Conservation (phyloP, 1,140 invertebrate genomes). For the Portunus trituberculatus region DNA sequence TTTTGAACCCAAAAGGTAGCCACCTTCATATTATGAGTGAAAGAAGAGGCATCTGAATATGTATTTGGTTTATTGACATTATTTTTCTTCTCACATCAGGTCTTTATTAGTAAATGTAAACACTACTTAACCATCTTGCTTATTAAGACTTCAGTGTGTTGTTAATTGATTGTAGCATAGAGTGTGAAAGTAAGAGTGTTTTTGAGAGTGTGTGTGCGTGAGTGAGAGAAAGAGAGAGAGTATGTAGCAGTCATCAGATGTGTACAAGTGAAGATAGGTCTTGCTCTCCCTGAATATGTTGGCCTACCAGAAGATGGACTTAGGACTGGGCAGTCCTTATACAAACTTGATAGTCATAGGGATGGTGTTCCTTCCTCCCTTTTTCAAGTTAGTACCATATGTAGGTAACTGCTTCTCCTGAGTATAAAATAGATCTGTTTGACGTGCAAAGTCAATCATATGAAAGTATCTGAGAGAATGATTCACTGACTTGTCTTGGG, state of each 20-base stretch:
- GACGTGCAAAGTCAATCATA: background rate
- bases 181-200: background rate
- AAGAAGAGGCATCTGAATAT: constrained; percentile 39
- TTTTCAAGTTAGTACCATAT: background rate
- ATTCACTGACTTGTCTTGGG: background rate
- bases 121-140: constrained; percentile 74
- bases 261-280: constrained; percentile 38
- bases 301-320: background rate
- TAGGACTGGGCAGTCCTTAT: background rate
- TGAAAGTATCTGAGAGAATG: background rate
- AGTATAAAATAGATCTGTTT: background rate
- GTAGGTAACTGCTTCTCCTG: background rate
- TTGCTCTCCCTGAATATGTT: constrained; percentile 68
- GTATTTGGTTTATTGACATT: constrained; percentile 58
- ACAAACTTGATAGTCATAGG: background rate
- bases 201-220: background rate
- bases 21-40: constrained; percentile 55
- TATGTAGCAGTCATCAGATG: constrained; percentile 63
- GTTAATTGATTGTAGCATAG: constrained; percentile 63
- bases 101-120: constrained; percentile 66
- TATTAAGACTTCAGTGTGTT: constrained; percentile 71
- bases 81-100: constrained; percentile 24
- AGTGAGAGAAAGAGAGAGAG: constrained; percentile 26
- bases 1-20: constrained; percentile 59
- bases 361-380: background rate